These are phyloP conservation scores for Mastigias papua DNA, from an alignment of 30 jellyfish, hydroid and myxozoan species.

Conservation along the genomic window DNA sequence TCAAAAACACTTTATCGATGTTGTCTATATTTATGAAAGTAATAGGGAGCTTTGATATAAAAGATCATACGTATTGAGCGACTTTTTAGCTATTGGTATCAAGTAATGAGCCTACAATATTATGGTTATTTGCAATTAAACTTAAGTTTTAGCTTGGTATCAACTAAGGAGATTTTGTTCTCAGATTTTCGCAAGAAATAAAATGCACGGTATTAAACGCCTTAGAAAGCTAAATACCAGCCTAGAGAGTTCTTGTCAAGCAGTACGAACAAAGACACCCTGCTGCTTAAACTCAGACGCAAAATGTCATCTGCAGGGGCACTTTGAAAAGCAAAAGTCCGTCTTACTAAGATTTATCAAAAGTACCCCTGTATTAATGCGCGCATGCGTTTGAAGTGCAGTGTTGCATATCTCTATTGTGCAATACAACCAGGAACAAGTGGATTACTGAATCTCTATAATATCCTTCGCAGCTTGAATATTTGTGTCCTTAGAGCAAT, in stretches of 20 bases:
- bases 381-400: conserved; percentile 86
- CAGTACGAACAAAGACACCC: conserved; percentile 52
- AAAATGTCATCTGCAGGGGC: conserved; percentile 42
- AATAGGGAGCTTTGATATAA: too few relatives aligned
- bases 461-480: conserved; percentile 79
- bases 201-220: too few relatives aligned
- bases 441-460: conserved; percentile 60
- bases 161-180: too few relatives aligned
- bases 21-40: too few relatives aligned
- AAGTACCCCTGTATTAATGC: conserved; percentile 27
- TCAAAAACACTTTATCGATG: too few relatives aligned
- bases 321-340: background rate
- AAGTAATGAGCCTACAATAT: too few relatives aligned
- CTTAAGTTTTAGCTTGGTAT: too few relatives aligned
- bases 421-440: conserved; percentile 71
- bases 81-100: too few relatives aligned
- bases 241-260: conserved; percentile 15
- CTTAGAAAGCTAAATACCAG: background rate
- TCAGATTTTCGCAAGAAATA: too few relatives aligned
- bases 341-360: conserved; percentile 12
- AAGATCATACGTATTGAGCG: too few relatives aligned
- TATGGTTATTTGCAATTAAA: too few relatives aligned
- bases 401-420: conserved; percentile 53
- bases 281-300: conserved; percentile 23
- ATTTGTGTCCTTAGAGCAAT: conserved; percentile 44